Evolutionary conservation across 2,888 invertebrate genomes (phyloP), one percentile per base, ranked within the genome.

Genomic region (Eristalinus sepulchralis): DNA sequence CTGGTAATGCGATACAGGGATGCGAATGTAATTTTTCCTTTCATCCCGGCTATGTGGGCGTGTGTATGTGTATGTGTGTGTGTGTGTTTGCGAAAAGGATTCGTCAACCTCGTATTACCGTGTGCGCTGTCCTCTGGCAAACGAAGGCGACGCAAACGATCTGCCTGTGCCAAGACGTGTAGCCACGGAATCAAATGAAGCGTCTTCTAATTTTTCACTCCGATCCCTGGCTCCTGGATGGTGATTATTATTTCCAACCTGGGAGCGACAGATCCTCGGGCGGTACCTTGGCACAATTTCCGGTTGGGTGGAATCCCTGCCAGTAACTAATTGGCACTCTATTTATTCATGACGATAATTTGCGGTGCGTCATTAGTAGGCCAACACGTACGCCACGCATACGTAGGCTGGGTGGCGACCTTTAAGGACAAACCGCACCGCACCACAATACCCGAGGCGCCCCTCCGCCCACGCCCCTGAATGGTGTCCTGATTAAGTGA

Each of bases 191-290:
- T 91, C 89, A 91, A 91, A 91, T 91, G 90, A 89, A 89, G 89
- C 89, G 89, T 89, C 89, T 91, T 88, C 90, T 90, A 91, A 91
- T 91, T 90, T 91, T 91, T 91, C 91, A 91, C 88, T 89, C 71
- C 89, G 89, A 76, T 66, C 57, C 39, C 24, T 71, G 88, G 75
- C 47, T 81, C 73, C 59, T 47, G 75, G 63, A 75, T 71, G 76
- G 81, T 88, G 60, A 79, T 64, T 78, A 76, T 79, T 47, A 73
- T 73, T 79, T 39, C 64, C 68, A 78, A 68, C 64, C 24, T 66
- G 17, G 53, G 34, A 76, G 13, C 39, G 36, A 73, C 55, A 66
- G 39, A 47, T 47, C 17, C 27, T 27, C 17, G 17, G 47, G 8
- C 17, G 8, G 8, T 8, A 17, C 47, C 17, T 47, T 47, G 17